Evolutionary conservation across 2,113 vertebrate genomes (phyloP).

Genomic region (Rhinolophus sinicus): DNA sequence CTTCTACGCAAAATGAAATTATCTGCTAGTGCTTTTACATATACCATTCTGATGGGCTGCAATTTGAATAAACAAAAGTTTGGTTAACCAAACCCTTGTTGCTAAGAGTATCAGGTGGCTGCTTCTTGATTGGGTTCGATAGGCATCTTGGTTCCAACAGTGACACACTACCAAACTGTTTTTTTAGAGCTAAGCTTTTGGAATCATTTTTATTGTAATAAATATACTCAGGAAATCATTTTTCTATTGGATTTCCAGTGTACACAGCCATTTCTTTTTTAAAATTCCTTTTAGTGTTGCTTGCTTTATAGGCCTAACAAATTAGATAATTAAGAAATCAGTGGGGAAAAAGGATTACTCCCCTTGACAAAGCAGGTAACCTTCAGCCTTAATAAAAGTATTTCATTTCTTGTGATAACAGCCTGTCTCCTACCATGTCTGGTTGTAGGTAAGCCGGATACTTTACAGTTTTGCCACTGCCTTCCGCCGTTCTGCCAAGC

Average conservation of each 20-base stretch:
- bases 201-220: neutral
- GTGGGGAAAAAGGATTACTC: neutral
- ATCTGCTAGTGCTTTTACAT: neutral
- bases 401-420: constrained; percentile 54
- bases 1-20: neutral
- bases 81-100: neutral
- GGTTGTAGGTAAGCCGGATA: constrained; percentile 94
- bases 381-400: neutral
- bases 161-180: neutral
- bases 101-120: neutral
- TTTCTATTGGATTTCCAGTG: constrained; percentile 22
- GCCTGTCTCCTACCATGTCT: constrained; percentile 54
- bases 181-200: neutral
- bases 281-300: neutral
- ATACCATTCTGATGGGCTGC: neutral
- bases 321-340: constrained; percentile 29
- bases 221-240: constrained; percentile 13
- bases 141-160: neutral
- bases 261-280: constrained; percentile 17
- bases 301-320: constrained; percentile 8
- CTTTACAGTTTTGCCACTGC: constrained; percentile 99
- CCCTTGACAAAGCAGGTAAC: neutral
- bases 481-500: constrained; percentile 96
- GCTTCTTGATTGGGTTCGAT: neutral
- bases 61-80: neutral